Evolutionary conservation across 2,888 invertebrate genomes (phyloP), one percentile per base, ranked within the genome.

Genomic region (Mesochorus sp.): DNA sequence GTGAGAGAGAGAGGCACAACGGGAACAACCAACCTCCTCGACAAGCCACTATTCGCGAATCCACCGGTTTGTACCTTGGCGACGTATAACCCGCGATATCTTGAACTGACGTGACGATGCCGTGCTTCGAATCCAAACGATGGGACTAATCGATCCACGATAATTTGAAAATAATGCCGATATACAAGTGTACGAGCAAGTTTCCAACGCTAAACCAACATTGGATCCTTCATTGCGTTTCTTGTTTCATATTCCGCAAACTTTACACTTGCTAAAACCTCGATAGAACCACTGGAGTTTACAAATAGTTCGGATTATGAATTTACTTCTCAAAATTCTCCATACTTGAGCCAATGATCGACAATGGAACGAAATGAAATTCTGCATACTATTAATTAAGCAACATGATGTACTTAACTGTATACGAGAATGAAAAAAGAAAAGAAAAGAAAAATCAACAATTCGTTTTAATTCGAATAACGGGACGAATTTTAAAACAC

Each of bases 41-140:
- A 73, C 75, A 71, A 71, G 17, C n/a, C 68, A 39, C 62, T 80
- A 80, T 80, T 81, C 72, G 81, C 81, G 84, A 83, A 87, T 88
- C 85, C 86, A 86, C 88, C n/a, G n/a, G n/a, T 86, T 85, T 71
- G 62, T 79, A 80, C 83, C 79, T 76, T n/a, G 49, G 77, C 80
- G 86, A 84, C 83, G 82, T 39, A 66, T 53, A 55, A 34, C 59
- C 55, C 55, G 19, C 39, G 53, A 67, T 17, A 62, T n/a, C n/a
- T n/a, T n/a, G 26, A 31, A 44, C 28, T 47, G 34, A 24, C 53
- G n/a, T n/a, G n/a, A 12, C 19, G 28, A 19, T 19, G 24, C 37
- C 53, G 21, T 26, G 37, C 26, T 26, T 70, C 10, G 14, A 59
- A 51, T 44, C 37, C 8, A 55, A 55, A 49, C 37, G 31, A 17